Evolutionary conservation across 2,797 vertebrate species (phyloP).

Genomic region (Lepidocolaptes lacrymiger): DNA sequence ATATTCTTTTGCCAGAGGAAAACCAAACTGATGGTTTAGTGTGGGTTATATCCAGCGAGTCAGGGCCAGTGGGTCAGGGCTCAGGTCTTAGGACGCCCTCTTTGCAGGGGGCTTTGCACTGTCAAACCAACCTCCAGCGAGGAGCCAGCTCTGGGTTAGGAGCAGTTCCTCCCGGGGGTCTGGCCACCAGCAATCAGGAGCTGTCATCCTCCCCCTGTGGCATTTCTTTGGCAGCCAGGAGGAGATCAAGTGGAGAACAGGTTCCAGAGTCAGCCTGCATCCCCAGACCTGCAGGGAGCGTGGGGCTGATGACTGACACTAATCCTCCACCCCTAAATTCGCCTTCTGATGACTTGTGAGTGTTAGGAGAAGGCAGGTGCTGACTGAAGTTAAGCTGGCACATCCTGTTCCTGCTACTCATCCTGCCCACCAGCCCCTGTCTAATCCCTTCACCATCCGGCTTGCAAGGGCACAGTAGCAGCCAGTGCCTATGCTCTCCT

Average conservation of each 20-base stretch:
- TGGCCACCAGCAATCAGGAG: background rate
- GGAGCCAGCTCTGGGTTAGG: background rate
- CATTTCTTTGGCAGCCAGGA: background rate
- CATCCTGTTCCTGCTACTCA: background rate
- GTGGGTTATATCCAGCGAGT: background rate
- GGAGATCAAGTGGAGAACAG: background rate
- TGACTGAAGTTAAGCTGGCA: constrained; percentile 7
- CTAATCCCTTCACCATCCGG: background rate
- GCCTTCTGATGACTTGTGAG: background rate
- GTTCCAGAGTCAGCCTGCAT: background rate
- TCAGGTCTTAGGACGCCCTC: background rate
- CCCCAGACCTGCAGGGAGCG: background rate
- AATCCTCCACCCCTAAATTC: background rate
- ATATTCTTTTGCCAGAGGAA: background rate
- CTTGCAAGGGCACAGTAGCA: rapidly evolving
- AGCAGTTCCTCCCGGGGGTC: background rate
- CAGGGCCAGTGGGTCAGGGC: background rate
- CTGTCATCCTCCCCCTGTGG: background rate
- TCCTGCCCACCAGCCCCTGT: background rate
- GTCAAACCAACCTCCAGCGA: rapidly evolving
- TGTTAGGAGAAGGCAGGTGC: background rate
- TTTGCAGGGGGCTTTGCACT: rapidly evolving
- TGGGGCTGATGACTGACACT: background rate
- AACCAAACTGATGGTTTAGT: background rate
- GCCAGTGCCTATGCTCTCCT: background rate